A percentile compares a stretch with the other conserved stretches of the same genome.
Evolutionary conservation across 2,888 invertebrate species (phyloP).

Genomic region (Acleris sparsana): DNA sequence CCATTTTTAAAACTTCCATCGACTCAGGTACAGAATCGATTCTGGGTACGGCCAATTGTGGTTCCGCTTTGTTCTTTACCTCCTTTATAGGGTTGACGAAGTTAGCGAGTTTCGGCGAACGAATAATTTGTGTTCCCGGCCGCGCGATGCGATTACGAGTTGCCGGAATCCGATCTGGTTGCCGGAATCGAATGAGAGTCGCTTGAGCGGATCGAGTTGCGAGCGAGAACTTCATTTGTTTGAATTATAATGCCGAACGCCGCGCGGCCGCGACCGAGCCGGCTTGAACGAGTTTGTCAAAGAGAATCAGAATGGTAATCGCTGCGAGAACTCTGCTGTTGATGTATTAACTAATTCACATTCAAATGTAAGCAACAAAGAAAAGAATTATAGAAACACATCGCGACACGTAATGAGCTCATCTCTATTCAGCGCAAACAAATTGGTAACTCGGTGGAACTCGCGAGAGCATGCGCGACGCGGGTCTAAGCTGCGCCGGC

Average conservation of each 20-base stretch:
- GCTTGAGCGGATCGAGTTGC: constrained; percentile 59
- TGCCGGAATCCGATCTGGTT: constrained; percentile 71
- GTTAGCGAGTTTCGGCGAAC: constrained; percentile 78
- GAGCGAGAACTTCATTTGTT: constrained; percentile 61
- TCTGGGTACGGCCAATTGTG: constrained; percentile 73
- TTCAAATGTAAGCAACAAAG: constrained; percentile 46
- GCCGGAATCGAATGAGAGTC: constrained; percentile 67
- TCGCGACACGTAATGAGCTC: constrained; percentile 60
- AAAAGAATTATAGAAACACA: constrained; percentile 52
- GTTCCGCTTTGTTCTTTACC: constrained; percentile 79
- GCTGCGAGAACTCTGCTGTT: constrained; percentile 35
- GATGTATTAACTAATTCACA: constrained; percentile 37
- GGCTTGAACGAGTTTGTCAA: constrained; percentile 44
- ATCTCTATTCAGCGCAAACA: constrained; percentile 61
- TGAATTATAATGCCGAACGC: constrained; percentile 52
- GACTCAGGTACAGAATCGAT: constrained; percentile 69
- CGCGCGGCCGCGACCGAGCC: constrained; percentile 43
- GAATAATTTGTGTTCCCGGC: constrained; percentile 80
- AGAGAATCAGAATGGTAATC: constrained; percentile 32
- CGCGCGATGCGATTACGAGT: constrained; percentile 75
- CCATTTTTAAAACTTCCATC: constrained; percentile 80
- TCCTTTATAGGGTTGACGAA: constrained; percentile 79
- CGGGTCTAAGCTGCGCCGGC: constrained; percentile 69
- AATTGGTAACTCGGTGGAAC: constrained; percentile 70
- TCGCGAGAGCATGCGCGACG: constrained; percentile 71